Conservation (phyloP, 30 jellyfish, hydroid and myxozoan species). For the Aurelia coerulea region DNA sequence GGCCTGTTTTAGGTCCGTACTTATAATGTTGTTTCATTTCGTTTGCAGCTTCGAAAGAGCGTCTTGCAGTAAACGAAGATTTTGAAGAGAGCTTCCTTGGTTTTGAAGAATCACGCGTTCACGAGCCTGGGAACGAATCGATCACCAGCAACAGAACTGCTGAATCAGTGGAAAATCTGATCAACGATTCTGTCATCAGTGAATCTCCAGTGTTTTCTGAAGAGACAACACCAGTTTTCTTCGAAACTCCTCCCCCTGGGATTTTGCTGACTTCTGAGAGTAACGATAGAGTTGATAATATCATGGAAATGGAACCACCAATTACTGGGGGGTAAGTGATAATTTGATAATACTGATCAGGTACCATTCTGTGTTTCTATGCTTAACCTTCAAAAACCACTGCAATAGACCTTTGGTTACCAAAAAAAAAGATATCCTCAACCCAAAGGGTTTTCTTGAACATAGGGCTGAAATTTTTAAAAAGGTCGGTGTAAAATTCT, state of each 20-base stretch:
- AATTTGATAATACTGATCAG: too few relatives aligned
- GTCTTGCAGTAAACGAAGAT: conserved; percentile 73
- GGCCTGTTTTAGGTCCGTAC: too few relatives aligned
- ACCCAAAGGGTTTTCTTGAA: too few relatives aligned
- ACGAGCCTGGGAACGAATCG: conserved; percentile 43
- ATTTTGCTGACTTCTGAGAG: conserved; percentile 41
- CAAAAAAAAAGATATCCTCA: too few relatives aligned
- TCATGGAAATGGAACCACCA: conserved; percentile 38
- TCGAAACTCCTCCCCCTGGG: conserved; percentile 41
- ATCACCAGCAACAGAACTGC: conserved; percentile 27
- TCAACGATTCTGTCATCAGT: conserved; percentile 16
- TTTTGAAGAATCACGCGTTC: conserved; percentile 73
- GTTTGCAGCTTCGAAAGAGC: conserved; percentile 67
- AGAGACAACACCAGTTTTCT: conserved; percentile 42
- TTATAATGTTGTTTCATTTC: neutral
- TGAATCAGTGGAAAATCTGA: conserved; percentile 1
- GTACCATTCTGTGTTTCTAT: too few relatives aligned
- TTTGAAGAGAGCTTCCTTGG: conserved; percentile 94
- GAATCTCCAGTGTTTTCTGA: conserved; percentile 31
- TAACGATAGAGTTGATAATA: conserved; percentile 20
- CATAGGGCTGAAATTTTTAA: too few relatives aligned
- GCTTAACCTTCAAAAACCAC: too few relatives aligned
- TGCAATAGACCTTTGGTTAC: too few relatives aligned
- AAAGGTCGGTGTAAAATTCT: too few relatives aligned
- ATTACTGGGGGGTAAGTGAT: conserved; percentile 62